Base-by-base conservation (phyloP, 2,113 vertebrate genomes). In the Smithornis capensis region DNA sequence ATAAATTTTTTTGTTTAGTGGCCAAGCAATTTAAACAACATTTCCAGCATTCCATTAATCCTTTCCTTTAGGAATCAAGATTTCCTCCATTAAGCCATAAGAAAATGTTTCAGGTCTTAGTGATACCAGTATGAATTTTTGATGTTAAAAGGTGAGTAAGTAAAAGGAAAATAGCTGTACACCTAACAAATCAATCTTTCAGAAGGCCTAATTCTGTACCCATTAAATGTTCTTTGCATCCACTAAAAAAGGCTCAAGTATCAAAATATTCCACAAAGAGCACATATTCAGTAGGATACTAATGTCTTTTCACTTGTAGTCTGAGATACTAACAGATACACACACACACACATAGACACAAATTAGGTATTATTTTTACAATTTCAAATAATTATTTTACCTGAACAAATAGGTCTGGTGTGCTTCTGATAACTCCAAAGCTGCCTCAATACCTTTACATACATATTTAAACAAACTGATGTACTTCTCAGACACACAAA, bases 41-140 rank as follows among this genome's bases (percentile, higher is more conserved):
- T 92, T 97, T 89, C 85, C 49, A 94, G 31, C 88, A 70, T 95
- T 94, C 94, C 87, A 97, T 83, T 85, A 94, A 88, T 87, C 70
- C 81, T 84, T 94, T 93, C 89, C 76, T 89, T 91, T 65, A 92
- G 85, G 86, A 95, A 79, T 85, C 77, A 52, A 95, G 73, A 71
- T 90, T 94, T 97, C 83, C 81, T 92, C 89, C 94, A 92, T 83
- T 93, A 94, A 79, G 89, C 63, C 91, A 22, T 86, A 86, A 79
- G 37, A 88, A 93, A 91, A 71, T 78, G 56, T 38, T 94, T 81
- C 42, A 71, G 56, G 80, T 90, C 79, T 81, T 8, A 84, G 63
- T 24, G 87, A 83, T 60, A 96, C 6, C 50, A 64, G 44, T 87
- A 96, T 90, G 68, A 86, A 88, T 95, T 93, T 96, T 94, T 97